Base-by-base conservation (phyloP, 2,797 vertebrate genomes). In the Okamejei kenojei region DNA sequence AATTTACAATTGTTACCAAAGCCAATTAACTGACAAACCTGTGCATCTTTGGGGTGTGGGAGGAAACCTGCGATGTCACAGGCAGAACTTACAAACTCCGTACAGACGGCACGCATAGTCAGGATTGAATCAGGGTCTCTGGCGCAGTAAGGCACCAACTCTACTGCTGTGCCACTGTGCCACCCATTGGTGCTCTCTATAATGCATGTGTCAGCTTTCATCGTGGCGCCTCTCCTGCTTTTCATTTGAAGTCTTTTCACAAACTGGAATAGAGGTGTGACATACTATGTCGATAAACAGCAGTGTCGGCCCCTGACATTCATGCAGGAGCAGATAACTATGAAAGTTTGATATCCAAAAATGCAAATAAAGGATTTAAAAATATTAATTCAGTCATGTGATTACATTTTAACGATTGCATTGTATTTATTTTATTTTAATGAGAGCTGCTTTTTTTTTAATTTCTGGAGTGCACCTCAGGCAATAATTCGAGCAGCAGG, bases 351-450 rank as follows among this genome's bases (percentile, higher is more conserved):
- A 88, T n/a, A 88, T 88, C 13, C 21, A 68, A 88, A n/a, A 68
- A 7, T 1, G n/a, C 63, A 88, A 88, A 88, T 19, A 19, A 35
- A 35, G 63, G 84, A 88, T 45, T 74, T 38, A 29, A 91, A 91
- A 88, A 92, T 76, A n/a, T 2, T 19, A 23, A 29, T 32, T 13
- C 65, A 92, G 68, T 76, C 71, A 15, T 29, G 71, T 73, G 90
- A 68, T 65, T 88, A 35, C 4, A 68, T 68, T 88, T 88, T 63
- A 88, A 19, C 84, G 19, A 32, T 35, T 65, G 32, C 7, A 68
- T 35, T 88, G 65, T 88, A 88, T 68, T 88, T 88, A 88, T 88
- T 88, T 88, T 88, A 61, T 68, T 88, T 88, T 32, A 88, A 88
- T 88, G 29, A 65, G 32, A 7, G n/a, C n/a, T 7, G 21, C 23